Conservation (phyloP, 2,113 vertebrate genomes). For the Parus major region DNA sequence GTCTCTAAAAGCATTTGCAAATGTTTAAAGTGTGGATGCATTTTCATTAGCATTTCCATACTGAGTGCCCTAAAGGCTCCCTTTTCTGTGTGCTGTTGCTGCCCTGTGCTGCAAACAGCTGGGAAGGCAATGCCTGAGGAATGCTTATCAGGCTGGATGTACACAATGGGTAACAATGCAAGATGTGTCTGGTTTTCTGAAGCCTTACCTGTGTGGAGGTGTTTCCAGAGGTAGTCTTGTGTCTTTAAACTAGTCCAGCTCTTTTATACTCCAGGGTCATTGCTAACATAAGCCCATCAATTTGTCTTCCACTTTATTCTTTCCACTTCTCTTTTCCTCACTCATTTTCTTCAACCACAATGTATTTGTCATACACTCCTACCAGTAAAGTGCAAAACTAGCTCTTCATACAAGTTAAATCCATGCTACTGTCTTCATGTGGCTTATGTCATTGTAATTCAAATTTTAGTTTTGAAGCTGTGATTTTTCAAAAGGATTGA, state of each 20-base stretch:
- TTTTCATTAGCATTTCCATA: neutral
- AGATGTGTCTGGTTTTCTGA: neutral
- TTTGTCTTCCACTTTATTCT: neutral
- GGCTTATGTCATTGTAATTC: neutral
- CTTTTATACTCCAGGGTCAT: neutral
- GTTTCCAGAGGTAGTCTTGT: neutral
- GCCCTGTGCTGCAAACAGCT: neutral
- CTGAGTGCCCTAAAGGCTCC: neutral
- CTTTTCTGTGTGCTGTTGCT: neutral
- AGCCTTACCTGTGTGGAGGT: neutral
- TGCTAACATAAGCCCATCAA: neutral
- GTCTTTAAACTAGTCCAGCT: neutral
- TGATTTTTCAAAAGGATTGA: neutral
- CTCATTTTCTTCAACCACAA: neutral
- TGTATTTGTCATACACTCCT: neutral
- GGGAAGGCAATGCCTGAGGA: neutral
- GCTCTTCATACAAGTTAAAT: neutral
- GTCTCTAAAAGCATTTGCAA: neutral
- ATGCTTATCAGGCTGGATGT: rapidly evolving
- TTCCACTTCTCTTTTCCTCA: neutral
- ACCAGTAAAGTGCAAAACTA: neutral
- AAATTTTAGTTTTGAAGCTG: neutral
- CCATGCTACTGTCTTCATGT: neutral
- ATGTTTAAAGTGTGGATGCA: neutral
- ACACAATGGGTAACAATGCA: neutral